These are phyloP conservation scores for Carpatolechia fugitivella DNA, from an alignment of 2,888 invertebrate species.

Conservation along the genomic window DNA sequence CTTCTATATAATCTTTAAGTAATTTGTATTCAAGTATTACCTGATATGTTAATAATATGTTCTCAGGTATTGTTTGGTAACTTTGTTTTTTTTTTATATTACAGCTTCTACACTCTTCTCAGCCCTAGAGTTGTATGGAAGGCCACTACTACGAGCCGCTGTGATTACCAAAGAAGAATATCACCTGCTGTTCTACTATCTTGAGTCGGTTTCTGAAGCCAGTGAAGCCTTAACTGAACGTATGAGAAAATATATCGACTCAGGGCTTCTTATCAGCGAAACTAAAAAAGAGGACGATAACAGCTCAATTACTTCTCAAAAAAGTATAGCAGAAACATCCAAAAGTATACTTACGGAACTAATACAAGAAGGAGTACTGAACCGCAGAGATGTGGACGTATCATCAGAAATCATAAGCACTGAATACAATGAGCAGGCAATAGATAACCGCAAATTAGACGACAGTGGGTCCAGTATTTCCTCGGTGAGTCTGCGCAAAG, in stretches of 20 bases:
- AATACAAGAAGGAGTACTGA: constrained; percentile 68
- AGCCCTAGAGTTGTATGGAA: constrained; percentile 82
- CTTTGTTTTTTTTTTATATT: constrained; percentile 41
- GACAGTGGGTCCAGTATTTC: constrained; percentile 56
- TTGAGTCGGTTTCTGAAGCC: constrained; percentile 72
- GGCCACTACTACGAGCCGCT: constrained; percentile 76
- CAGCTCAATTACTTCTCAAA: constrained; percentile 37
- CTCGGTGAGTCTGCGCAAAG: constrained; percentile 58
- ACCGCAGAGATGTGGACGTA: constrained; percentile 68
- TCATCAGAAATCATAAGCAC: constrained; percentile 58
- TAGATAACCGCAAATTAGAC: constrained; percentile 51
- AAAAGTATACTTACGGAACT: constrained; percentile 69
- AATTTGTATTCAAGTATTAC: neutral
- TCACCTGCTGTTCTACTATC: constrained; percentile 73
- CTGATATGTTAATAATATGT: neutral
- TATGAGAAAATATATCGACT: constrained; percentile 73
- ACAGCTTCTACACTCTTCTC: constrained; percentile 78
- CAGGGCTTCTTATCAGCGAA: constrained; percentile 62
- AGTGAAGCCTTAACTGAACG: constrained; percentile 71
- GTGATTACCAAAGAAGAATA: constrained; percentile 76
- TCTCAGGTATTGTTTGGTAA: neutral
- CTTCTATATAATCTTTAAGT: neutral
- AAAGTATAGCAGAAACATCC: constrained; percentile 42
- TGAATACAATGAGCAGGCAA: constrained; percentile 51
- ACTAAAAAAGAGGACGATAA: constrained; percentile 42